phyloP scores from a whole-genome alignment of 2,113 vertebrate species.

The Origma solitaria region DNA sequence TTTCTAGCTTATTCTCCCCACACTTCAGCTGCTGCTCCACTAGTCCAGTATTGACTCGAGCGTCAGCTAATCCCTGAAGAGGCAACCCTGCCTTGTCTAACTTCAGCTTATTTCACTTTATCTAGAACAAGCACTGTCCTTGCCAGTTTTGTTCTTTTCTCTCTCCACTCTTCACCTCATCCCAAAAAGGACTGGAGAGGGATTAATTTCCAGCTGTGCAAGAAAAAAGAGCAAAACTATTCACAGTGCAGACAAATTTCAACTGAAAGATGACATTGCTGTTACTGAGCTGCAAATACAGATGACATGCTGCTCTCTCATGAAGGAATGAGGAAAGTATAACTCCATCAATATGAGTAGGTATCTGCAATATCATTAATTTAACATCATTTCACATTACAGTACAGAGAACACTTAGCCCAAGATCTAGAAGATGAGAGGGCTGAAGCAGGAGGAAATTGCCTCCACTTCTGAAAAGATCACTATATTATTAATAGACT shows the following conservation, averaged over 20 bases:
- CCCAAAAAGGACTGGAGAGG: background rate
- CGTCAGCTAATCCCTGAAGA: background rate
- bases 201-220: background rate
- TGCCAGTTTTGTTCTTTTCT: background rate
- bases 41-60: accelerated
- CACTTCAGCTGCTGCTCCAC: background rate
- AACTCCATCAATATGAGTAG: background rate
- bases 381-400: background rate
- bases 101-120: background rate
- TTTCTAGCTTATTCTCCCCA: background rate
- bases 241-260: background rate
- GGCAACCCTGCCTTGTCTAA: background rate
- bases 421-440: background rate
- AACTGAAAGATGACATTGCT: background rate
- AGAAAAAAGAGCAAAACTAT: conserved; percentile 1
- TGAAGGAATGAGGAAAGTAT: background rate
- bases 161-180: background rate
- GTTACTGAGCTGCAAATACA: background rate
- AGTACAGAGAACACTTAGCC: background rate
- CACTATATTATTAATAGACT: background rate
- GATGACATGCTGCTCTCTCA: background rate
- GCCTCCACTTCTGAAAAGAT: background rate
- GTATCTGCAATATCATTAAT: background rate
- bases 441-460: background rate
- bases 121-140: background rate